Percentiles rank a stretch among this genome's conserved stretches.
Conservation (phyloP, 2,888 invertebrate species). For the Keiferia lycopersicella region DNA sequence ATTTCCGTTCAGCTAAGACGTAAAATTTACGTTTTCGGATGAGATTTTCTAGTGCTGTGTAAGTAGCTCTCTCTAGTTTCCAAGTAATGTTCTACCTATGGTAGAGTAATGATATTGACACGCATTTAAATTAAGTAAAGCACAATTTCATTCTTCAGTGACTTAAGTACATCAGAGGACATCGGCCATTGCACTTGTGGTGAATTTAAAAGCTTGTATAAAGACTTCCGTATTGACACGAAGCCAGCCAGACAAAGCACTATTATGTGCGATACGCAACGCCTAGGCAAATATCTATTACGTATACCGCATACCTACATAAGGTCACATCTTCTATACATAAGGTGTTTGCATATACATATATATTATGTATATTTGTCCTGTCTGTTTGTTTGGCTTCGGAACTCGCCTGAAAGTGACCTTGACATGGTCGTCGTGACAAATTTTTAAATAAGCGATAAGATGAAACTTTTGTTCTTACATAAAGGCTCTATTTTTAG, state of each 20-base stretch:
- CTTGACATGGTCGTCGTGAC: slow-evolving; percentile 41
- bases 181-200: neutral
- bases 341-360: slow-evolving; percentile 23
- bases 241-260: slow-evolving; percentile 19
- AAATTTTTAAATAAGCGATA: neutral
- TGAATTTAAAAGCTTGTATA: neutral
- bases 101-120: no score
- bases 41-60: no score
- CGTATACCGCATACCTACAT: slow-evolving; percentile 4
- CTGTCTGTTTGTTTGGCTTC: slow-evolving; percentile 34
- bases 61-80: no score
- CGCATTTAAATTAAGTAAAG: no score
- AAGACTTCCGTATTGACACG: slow-evolving; percentile 3
- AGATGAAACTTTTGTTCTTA: no score
- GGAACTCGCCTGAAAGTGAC: slow-evolving; percentile 40
- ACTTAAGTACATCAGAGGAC: no score
- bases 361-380: slow-evolving; percentile 19
- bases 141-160: no score
- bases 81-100: no score
- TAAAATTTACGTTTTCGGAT: no score
- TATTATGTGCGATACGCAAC: slow-evolving; percentile 24
- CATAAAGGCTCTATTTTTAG: neutral
- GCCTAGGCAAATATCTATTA: slow-evolving; percentile 21
- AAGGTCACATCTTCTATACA: slow-evolving; percentile 20
- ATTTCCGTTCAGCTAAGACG: no score